Evolutionary conservation across 2,797 vertebrate genomes (phyloP).

Genomic region (Poeciliopsis gracilis): DNA sequence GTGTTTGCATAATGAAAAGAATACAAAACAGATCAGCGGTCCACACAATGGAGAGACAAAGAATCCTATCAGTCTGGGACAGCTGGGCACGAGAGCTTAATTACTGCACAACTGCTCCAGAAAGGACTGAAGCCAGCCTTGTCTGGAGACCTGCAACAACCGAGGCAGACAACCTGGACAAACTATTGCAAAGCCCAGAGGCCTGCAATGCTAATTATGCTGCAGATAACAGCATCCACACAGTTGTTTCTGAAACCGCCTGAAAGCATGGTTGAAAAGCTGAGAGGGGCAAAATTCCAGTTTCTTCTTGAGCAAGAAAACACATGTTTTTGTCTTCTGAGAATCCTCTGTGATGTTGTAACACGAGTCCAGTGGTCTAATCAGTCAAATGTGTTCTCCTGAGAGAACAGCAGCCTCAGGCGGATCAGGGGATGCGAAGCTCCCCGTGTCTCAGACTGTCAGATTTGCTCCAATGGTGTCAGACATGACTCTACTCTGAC

Average conservation of each 20-base stretch:
- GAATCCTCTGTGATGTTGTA: conserved; percentile 29
- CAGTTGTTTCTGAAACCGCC: conserved; percentile 29
- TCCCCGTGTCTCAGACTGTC: conserved; percentile 60
- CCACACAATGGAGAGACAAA: conserved; percentile 55
- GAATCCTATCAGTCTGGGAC: conserved; percentile 64
- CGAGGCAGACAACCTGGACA: conserved; percentile 45
- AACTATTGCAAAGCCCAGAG: conserved; percentile 35
- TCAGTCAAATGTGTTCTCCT: conserved; percentile 43
- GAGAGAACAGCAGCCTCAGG: conserved; percentile 57
- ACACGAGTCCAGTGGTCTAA: conserved; percentile 40
- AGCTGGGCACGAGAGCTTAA: conserved; percentile 64
- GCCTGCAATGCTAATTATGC: conserved; percentile 32
- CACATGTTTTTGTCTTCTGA: conserved; percentile 3
- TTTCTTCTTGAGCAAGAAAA: conserved; percentile 12
- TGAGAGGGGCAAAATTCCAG: conserved; percentile 10
- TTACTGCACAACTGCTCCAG: conserved; percentile 59
- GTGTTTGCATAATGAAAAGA: conserved; percentile 56
- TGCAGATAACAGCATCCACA: conserved; percentile 36
- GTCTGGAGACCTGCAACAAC: conserved; percentile 54
- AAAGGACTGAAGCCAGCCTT: conserved; percentile 33
- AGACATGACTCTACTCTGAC: conserved; percentile 69
- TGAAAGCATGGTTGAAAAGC: conserved; percentile 17
- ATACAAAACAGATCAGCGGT: conserved; percentile 52
- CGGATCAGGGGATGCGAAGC: conserved; percentile 47
- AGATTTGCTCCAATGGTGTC: conserved; percentile 62